Evolutionary conservation across 1,140 invertebrate genomes (phyloP).

Genomic region (Thaumetopoea pityocampa): DNA sequence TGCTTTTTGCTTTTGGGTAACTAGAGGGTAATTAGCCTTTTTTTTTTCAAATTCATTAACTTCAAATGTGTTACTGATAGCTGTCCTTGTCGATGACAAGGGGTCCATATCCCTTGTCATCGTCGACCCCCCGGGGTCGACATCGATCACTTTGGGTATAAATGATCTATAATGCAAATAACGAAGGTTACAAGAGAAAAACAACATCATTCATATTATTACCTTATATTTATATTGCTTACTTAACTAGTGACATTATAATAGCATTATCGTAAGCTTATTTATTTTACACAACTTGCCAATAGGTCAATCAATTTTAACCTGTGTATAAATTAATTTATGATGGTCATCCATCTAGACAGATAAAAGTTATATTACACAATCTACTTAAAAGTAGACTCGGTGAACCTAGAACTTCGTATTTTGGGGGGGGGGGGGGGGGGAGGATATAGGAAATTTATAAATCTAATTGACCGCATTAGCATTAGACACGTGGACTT

Average conservation of each 20-base stretch:
- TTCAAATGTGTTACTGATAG: too few relatives aligned
- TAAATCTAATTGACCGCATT: conserved; percentile 71
- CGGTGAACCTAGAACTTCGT: conserved; percentile 64
- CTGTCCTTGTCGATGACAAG: too few relatives aligned
- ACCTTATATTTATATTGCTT: conserved; percentile 75
- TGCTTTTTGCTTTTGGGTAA: too few relatives aligned
- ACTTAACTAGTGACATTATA: conserved; percentile 74
- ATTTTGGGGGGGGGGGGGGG: conserved; percentile 43
- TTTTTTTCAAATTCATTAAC: too few relatives aligned
- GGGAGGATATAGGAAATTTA: conserved; percentile 69
- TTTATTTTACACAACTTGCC: conserved; percentile 75
- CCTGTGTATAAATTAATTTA: conserved; percentile 75
- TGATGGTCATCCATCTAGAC: conserved; percentile 72
- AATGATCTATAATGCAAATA: too few relatives aligned
- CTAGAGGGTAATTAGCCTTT: too few relatives aligned
- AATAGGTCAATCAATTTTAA: conserved; percentile 72
- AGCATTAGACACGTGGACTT: conserved; percentile 67
- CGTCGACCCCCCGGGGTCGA: too few relatives aligned
- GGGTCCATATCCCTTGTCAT: too few relatives aligned
- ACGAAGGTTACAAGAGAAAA: conserved; percentile 16
- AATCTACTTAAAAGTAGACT: conserved; percentile 71
- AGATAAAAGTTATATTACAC: conserved; percentile 72
- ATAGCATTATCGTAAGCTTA: conserved; percentile 74
- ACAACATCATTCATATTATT: conserved; percentile 36
- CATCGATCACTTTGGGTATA: too few relatives aligned